Evolutionary conservation across 2,113 vertebrate genomes (phyloP), one percentile per base, ranked within the genome.

Genomic region (Laticauda laticaudata): DNA sequence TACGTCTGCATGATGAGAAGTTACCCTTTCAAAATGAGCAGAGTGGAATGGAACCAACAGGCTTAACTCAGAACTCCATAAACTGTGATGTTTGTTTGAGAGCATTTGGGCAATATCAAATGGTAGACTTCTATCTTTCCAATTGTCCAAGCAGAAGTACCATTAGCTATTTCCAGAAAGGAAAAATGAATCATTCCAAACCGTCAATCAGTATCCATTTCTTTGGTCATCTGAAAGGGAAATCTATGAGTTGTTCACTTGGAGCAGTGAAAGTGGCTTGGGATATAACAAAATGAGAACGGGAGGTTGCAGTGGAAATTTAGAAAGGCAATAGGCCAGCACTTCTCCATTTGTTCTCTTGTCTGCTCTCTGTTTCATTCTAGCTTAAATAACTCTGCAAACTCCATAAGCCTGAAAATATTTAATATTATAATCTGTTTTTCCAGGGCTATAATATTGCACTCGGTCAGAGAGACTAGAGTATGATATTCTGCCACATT

Each of bases 151-250:
- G 43, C n/a, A 94, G 64, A 91, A 48, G 5, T 48, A 24, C 10
- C 93, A 34, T 57, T 90, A 86, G 86, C 51, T 94, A 92, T 34
- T 48, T 75, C 53, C 92, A 56, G 94, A 59, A 92, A 92, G 94
- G 91, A 95, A n/a, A 2, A 7, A n/a, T 69, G 91, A 53, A 86
- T 55, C 51, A 55, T 24, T 91, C 89, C 90, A 95, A 89, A n/a
- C 15, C 43, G 0, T 0, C 3, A 90, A 29, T 11, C n/a, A 64
- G 64, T 1, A 20, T 75, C 11, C 69, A 34, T 88, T 90, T 56
- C 88, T 4, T 91, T 94, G 92, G 87, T 88, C 89, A 75, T 92
- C 86, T 92, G 39, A 85, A 93, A 95, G 85, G 90, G 51, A 69
- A 5, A 5, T 2, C 24, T 64, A 3, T 88, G 51, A 54, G 18